phyloP scores from a whole-genome alignment of 2,797 vertebrate species.

The Erpetoichthys calabaricus region DNA sequence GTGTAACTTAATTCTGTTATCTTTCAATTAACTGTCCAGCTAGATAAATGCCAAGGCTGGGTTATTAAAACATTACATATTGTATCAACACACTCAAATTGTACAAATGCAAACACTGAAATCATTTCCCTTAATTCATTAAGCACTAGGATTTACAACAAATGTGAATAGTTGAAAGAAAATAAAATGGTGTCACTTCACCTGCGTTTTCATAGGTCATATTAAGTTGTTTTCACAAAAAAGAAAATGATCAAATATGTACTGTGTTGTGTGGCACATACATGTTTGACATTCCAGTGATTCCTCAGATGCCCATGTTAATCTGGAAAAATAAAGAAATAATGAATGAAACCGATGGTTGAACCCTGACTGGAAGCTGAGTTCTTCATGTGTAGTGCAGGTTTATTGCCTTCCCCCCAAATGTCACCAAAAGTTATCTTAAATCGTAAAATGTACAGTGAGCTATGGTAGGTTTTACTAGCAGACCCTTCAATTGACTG shows the following conservation, averaged over 20 bases:
- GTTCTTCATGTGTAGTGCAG: no score
- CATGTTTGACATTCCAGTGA: neutral
- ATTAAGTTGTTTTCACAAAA: slow-evolving; percentile 1
- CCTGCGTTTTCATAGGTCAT: slow-evolving; percentile 16
- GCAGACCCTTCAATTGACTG: no score
- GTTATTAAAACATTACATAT: slow-evolving; percentile 53
- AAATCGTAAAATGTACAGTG: no score
- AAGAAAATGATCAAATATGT: neutral
- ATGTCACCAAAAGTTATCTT: no score
- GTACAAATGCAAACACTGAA: slow-evolving; percentile 33
- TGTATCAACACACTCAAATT: slow-evolving; percentile 32
- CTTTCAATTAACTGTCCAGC: slow-evolving; percentile 57
- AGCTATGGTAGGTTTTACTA: no score
- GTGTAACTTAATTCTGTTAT: slow-evolving; percentile 62
- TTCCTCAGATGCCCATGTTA: no score
- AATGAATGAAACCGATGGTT: no score
- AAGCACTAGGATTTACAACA: slow-evolving; percentile 29
- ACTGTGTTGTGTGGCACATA: neutral
- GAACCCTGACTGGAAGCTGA: no score
- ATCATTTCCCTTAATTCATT: slow-evolving; percentile 45
- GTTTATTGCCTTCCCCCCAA: no score
- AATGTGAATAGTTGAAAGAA: slow-evolving; percentile 29
- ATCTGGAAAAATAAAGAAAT: no score
- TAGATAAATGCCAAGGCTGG: slow-evolving; percentile 49
- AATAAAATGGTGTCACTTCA: slow-evolving; percentile 23